Conservation (phyloP, 2,113 vertebrate genomes). For the Columbina picui region DNA sequence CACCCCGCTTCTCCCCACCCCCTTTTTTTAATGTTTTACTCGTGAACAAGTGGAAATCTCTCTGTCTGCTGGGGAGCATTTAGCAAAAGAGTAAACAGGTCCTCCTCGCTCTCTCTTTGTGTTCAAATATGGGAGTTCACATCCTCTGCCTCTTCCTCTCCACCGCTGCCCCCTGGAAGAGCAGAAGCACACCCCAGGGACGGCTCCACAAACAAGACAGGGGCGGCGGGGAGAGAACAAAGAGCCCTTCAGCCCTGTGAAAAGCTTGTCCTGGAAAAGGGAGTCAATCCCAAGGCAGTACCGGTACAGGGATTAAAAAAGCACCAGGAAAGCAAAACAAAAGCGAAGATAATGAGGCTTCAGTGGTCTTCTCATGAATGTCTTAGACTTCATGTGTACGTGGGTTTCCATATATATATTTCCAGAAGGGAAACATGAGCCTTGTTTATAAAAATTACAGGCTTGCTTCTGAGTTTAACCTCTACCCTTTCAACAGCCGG, state of each 20-base stretch:
- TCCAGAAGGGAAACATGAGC: conserved; percentile 54
- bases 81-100: neutral
- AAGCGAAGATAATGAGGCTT: neutral
- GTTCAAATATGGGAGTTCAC: conserved; percentile 25
- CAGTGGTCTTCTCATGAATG: neutral
- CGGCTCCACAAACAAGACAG: conserved; percentile 11
- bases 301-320: conserved; percentile 38
- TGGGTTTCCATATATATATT: conserved; percentile 39
- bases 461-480: conserved; percentile 51
- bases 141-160: conserved; percentile 69
- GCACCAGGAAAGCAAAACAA: conserved; percentile 38
- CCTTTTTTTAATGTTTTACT: neutral
- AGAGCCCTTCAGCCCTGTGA: conserved; percentile 43
- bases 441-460: conserved; percentile 72
- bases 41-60: neutral
- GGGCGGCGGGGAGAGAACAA: conserved; percentile 66
- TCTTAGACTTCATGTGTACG: neutral
- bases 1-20: neutral
- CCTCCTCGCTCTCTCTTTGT: conserved; percentile 40
- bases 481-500: conserved; percentile 37
- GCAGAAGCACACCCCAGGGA: conserved; percentile 61
- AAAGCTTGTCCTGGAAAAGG: conserved; percentile 61
- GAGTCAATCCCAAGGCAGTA: conserved; percentile 65
- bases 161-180: conserved; percentile 40
- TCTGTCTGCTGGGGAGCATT: neutral